Evolutionary conservation across 2,888 invertebrate species (phyloP).

Genomic region (Diarsia mendica): DNA sequence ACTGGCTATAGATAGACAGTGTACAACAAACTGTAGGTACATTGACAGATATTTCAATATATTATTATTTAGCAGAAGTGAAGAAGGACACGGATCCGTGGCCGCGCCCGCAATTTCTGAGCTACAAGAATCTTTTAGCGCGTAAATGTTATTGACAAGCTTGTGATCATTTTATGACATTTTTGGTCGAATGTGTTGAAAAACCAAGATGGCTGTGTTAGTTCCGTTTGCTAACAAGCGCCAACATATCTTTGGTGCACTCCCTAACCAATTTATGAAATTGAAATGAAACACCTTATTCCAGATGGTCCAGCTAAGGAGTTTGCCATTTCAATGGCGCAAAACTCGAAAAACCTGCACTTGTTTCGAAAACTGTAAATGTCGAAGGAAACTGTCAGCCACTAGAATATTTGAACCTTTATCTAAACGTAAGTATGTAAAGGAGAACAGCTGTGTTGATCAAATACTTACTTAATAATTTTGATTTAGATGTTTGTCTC

Average conservation of each 20-base stretch:
- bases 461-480: no score
- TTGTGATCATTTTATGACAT: neutral
- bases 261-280: neutral
- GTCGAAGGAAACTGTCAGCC: slow-evolving; percentile 3
- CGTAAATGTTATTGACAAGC: neutral
- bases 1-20: neutral
- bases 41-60: neutral
- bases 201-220: neutral
- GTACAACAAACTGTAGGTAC: no score
- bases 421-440: slow-evolving; percentile 47
- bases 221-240: neutral
- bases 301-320: slow-evolving; percentile 57
- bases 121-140: neutral
- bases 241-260: neutral
- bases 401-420: slow-evolving; percentile 18
- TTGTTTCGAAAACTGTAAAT: neutral
- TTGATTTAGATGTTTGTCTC: no score
- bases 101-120: neutral
- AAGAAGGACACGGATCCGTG: neutral
- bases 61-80: neutral
- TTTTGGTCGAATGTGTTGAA: neutral
- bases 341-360: slow-evolving; percentile 9
- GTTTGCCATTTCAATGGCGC: slow-evolving; percentile 48
- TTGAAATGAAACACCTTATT: neutral
- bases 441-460: no score